Evolutionary conservation across 2,113 vertebrate genomes (phyloP), one percentile per base, ranked within the genome.

Genomic region (Scortum barcoo): DNA sequence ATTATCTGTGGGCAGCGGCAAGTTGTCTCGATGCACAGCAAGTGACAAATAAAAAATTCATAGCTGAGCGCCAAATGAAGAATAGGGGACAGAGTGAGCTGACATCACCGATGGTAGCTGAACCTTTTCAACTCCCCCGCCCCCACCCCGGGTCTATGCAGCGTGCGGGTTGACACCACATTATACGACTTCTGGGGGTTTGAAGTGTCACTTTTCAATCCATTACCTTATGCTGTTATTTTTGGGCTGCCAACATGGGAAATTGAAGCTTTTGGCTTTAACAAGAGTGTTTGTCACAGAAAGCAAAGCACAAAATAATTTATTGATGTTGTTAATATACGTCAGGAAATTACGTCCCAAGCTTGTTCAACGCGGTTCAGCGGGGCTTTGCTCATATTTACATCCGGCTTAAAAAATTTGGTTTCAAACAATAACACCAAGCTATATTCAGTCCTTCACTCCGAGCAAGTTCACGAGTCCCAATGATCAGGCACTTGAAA

Each of bases 141-240:
- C 38, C 30, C 30, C 50, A 30, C 72, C 17, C 36, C 40, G 53
- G 40, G 44, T 72, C 54, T 36, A 38, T 48, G 63, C 40, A 65
- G 30, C 3, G 4, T 68, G 60, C 4, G 5, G 53, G n/a, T 11
- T 30, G 46, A 24, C 68, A 67, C 48, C 9, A 40, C 50, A 61
- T 81, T 65, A 60, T 30, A 30, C 51, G 40, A 68, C 26, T 40
- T 75, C 7, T 9, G 17, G 20, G 46, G 24, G 50, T 71, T 30
- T 84, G 14, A 81, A 78, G 68, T 73, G 50, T 77, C 73, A 69
- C 57, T 73, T 30, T 38, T 81, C n/a, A 53, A 71, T 56, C 51
- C 46, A 61, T 67, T 72, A 76, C 76, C 50, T 19, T 33, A 4
- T 73, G 46, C 54, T 81, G 65, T 50, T 69, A 66, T 51, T 50